Evolutionary conservation across 2,888 invertebrate genomes (phyloP).

Genomic region (Silvanus unidentatus): DNA sequence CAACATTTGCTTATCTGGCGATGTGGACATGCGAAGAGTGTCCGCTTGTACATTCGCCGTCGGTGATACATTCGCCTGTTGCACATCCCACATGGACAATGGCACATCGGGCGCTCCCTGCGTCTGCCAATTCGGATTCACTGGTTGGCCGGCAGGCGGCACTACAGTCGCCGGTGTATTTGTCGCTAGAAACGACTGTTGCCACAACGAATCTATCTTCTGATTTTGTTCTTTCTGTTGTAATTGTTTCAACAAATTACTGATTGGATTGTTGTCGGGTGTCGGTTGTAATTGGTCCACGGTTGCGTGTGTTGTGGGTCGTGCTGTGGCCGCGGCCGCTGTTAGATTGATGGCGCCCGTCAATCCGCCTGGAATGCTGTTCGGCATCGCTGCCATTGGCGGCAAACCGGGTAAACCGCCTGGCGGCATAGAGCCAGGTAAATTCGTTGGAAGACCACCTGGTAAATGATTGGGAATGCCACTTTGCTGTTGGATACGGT

Average conservation of each 20-base stretch:
- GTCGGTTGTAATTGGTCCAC: slow-evolving; percentile 21
- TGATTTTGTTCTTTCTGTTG: slow-evolving; percentile 36
- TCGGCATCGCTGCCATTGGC: neutral
- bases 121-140: slow-evolving; percentile 22
- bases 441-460: slow-evolving; percentile 19
- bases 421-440: slow-evolving; percentile 22
- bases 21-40: slow-evolving; percentile 17
- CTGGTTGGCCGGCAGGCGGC: slow-evolving; percentile 14
- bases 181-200: slow-evolving; percentile 21
- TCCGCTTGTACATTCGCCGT: slow-evolving; percentile 15
- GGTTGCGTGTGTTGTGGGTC: slow-evolving; percentile 27
- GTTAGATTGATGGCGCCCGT: neutral
- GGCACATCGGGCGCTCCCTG: slow-evolving; percentile 31
- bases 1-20: slow-evolving; percentile 9
- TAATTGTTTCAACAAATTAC: slow-evolving; percentile 49
- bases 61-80: slow-evolving; percentile 12
- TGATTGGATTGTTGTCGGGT: slow-evolving; percentile 48
- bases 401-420: slow-evolving; percentile 26
- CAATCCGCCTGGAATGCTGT: slow-evolving; percentile 1
- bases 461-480: slow-evolving; percentile 26
- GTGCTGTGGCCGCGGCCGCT: neutral
- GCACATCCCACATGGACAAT: slow-evolving; percentile 41
- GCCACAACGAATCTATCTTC: slow-evolving; percentile 38
- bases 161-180: slow-evolving; percentile 18
- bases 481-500: slow-evolving; percentile 30